These are phyloP conservation scores for Alfaro cultratus DNA, from an alignment of 2,797 vertebrate genomes.

Conservation along the genomic window DNA sequence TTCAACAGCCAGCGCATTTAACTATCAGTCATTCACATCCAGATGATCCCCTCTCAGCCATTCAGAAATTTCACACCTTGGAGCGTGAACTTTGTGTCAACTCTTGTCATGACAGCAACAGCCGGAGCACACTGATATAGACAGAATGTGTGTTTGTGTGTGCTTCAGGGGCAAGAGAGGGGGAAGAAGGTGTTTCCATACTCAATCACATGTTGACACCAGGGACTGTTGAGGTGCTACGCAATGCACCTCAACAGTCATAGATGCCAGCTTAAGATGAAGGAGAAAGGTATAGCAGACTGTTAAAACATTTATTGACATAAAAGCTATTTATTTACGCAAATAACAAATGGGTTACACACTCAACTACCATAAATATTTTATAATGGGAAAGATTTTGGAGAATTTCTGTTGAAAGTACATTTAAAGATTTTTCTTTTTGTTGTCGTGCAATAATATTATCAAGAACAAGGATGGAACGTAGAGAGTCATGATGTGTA, in stretches of 20 bases:
- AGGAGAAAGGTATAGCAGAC: conserved; percentile 57
- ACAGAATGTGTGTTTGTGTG: background rate
- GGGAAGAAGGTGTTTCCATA: conserved; percentile 31
- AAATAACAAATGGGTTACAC: background rate
- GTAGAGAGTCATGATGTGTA: background rate
- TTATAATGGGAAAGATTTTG: background rate
- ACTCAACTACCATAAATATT: background rate
- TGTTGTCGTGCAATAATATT: background rate
- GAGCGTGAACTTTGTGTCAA: conserved; percentile 46
- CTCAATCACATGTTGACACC: conserved; percentile 54
- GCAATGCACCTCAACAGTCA: background rate
- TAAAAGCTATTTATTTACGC: background rate
- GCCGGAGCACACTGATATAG: conserved; percentile 4
- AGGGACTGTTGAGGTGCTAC: conserved; percentile 18
- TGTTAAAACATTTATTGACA: conserved; percentile 1
- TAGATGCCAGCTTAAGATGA: conserved; percentile 28
- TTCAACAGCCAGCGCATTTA: conserved; percentile 10
- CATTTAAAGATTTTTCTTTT: background rate
- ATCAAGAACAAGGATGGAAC: background rate
- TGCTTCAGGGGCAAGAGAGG: background rate
- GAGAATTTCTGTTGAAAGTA: background rate
- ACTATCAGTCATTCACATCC: background rate
- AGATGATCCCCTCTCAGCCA: conserved; percentile 19
- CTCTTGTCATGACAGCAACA: conserved; percentile 33
- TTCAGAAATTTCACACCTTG: conserved; percentile 52